These are phyloP conservation scores for Pseudomugil gertrudae DNA, from an alignment of 2,797 vertebrate species.

Conservation along the genomic window DNA sequence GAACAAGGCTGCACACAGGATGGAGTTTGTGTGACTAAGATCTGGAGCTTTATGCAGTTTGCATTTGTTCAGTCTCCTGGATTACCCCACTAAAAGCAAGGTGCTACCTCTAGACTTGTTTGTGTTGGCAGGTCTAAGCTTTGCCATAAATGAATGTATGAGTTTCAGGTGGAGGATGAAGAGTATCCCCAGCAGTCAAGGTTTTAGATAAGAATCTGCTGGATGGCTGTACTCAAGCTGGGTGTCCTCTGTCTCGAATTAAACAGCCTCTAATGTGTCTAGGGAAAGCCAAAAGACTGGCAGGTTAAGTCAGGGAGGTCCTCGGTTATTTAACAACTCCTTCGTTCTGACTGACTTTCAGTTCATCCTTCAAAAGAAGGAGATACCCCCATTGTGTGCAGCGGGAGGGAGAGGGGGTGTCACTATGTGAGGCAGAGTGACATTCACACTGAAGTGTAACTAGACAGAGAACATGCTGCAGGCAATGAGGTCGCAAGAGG, in stretches of 20 bases:
- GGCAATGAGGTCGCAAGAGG: constrained; percentile 6
- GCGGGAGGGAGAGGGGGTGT: constrained; percentile 24
- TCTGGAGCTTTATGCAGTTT: constrained; percentile 13
- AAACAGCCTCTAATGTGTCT: constrained; percentile 53
- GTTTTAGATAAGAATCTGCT: constrained; percentile 47
- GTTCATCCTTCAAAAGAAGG: constrained; percentile 30
- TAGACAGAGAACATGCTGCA: constrained; percentile 29
- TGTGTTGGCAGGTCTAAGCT: constrained; percentile 29
- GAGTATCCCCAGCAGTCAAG: constrained; percentile 36
- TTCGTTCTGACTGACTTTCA: constrained; percentile 14
- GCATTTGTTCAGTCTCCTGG: constrained; percentile 4
- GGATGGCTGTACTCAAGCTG: constrained; percentile 13
- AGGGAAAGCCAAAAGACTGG: constrained; percentile 40
- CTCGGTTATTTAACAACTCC: constrained; percentile 47
- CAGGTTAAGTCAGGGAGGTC: constrained; percentile 49
- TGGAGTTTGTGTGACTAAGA: constrained; percentile 12
- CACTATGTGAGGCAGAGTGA: constrained; percentile 23
- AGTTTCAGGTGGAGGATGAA: constrained; percentile 51
- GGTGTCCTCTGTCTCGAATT: constrained; percentile 61
- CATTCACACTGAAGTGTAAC: constrained; percentile 37
- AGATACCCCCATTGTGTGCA: constrained; percentile 7
- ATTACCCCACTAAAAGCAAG: constrained; percentile 10
- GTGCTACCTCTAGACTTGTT: constrained; percentile 14
- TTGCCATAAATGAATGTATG: constrained; percentile 50
- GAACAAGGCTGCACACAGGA: constrained; percentile 3